These are phyloP conservation scores for Macaca fascicularis DNA, from an alignment of 2,113 vertebrate species.

Conservation along the genomic window DNA sequence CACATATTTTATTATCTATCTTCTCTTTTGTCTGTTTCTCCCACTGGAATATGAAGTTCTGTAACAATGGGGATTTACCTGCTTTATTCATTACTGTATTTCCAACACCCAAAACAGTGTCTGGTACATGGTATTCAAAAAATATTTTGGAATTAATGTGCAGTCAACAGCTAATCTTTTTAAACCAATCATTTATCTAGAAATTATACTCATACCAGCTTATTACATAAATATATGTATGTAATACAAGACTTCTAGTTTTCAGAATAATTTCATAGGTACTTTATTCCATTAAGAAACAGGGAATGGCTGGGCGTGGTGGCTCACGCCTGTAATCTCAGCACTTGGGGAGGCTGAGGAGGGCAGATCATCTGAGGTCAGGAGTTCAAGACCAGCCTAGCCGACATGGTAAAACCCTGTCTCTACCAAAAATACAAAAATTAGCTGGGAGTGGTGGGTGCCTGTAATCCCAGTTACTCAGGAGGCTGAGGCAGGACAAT, in stretches of 20 bases:
- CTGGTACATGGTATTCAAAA: background rate
- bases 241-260: background rate
- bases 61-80: background rate
- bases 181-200: background rate
- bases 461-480: too few relatives aligned
- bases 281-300: background rate
- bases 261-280: background rate
- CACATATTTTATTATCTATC: background rate
- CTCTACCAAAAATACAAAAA: too few relatives aligned
- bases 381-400: too few relatives aligned
- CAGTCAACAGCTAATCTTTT: background rate
- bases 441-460: too few relatives aligned
- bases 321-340: too few relatives aligned
- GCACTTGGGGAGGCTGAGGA: too few relatives aligned
- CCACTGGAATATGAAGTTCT: background rate
- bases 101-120: background rate
- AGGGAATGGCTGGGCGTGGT: background rate
- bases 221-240: background rate
- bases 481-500: too few relatives aligned
- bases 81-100: background rate
- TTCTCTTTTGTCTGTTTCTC: background rate
- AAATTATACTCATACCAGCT: background rate
- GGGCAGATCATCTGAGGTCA: too few relatives aligned
- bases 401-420: too few relatives aligned
- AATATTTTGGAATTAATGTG: background rate